A percentile compares a stretch with the other conserved stretches of the same genome.
Evolutionary conservation across 1,140 invertebrate genomes (phyloP).

Genomic region (Trachymyrmex septentrionalis): DNA sequence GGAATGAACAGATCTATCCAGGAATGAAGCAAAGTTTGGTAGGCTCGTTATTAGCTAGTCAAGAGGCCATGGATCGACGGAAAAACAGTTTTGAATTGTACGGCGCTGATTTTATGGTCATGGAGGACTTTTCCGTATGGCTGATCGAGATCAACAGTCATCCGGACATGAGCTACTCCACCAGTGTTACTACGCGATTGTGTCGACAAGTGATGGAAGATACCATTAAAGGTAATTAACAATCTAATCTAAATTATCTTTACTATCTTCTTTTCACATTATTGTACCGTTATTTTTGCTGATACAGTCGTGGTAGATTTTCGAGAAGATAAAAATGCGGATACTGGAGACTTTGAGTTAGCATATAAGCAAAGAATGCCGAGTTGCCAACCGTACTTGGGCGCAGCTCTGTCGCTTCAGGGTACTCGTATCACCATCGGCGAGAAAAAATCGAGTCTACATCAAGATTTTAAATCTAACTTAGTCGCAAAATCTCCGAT

Average conservation of each 20-base stretch:
- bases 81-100: slow-evolving; percentile 97
- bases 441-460: slow-evolving; percentile 74
- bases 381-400: slow-evolving; percentile 94
- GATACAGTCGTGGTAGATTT: slow-evolving; percentile 94
- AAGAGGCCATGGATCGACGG: slow-evolving; percentile 94
- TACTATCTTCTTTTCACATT: neutral
- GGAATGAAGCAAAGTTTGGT: slow-evolving; percentile 96
- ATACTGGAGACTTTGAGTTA: slow-evolving; percentile 95
- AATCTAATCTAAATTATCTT: neutral
- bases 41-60: slow-evolving; percentile 94
- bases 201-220: slow-evolving; percentile 96
- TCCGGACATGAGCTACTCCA: slow-evolving; percentile 95
- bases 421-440: slow-evolving; percentile 87
- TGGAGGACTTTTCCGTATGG: slow-evolving; percentile 91
- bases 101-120: slow-evolving; percentile 96
- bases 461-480: slow-evolving; percentile 74
- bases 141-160: slow-evolving; percentile 96
- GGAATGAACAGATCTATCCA: slow-evolving; percentile 94
- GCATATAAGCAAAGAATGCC: slow-evolving; percentile 92
- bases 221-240: slow-evolving; percentile 93
- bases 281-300: neutral
- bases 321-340: slow-evolving; percentile 91
- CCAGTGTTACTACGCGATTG: slow-evolving; percentile 94
- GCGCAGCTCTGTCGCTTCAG: slow-evolving; percentile 91
- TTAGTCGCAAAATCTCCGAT: slow-evolving; percentile 74